Evolutionary conservation across 2,888 invertebrate species (phyloP).

Genomic region (Lithophane ornitopus): DNA sequence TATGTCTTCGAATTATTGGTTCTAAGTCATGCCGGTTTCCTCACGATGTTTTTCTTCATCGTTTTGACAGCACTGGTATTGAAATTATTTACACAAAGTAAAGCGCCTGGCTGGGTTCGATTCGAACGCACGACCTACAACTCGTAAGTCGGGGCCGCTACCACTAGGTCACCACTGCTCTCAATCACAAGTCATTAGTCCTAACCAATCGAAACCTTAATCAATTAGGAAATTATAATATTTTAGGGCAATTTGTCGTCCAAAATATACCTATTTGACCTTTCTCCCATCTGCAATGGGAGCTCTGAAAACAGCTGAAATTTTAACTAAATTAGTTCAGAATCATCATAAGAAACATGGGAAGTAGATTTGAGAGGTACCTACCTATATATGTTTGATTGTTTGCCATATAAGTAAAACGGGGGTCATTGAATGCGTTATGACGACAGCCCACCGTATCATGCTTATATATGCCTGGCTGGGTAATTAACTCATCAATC

Average conservation of each 20-base stretch:
- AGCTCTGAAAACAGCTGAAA: not conserved
- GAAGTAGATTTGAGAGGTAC: not conserved
- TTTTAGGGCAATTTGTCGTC: not conserved
- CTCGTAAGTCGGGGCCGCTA: too few species aligned
- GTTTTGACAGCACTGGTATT: too few species aligned
- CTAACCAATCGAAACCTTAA: not conserved
- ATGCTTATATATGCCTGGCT: not conserved
- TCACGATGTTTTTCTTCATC: too few species aligned
- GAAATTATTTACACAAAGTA: too few species aligned
- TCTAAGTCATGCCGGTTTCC: too few species aligned
- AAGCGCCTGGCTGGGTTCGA: too few species aligned
- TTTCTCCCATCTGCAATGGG: not conserved
- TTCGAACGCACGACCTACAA: too few species aligned
- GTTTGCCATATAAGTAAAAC: constrained; percentile 25
- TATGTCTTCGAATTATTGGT: too few species aligned
- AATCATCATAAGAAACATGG: not conserved
- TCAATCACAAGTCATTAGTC: too few species aligned
- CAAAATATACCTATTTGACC: not conserved
- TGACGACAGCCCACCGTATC: constrained; percentile 12
- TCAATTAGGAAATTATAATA: constrained; percentile 2
- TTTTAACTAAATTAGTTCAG: not conserved
- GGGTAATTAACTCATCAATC: constrained; percentile 4
- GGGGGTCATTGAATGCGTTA: constrained; percentile 40
- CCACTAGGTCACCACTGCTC: too few species aligned
- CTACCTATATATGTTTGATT: constrained; percentile 25